These are phyloP conservation scores for Brenthis ino DNA, from an alignment of 2,888 invertebrate genomes.

Conservation along the genomic window DNA sequence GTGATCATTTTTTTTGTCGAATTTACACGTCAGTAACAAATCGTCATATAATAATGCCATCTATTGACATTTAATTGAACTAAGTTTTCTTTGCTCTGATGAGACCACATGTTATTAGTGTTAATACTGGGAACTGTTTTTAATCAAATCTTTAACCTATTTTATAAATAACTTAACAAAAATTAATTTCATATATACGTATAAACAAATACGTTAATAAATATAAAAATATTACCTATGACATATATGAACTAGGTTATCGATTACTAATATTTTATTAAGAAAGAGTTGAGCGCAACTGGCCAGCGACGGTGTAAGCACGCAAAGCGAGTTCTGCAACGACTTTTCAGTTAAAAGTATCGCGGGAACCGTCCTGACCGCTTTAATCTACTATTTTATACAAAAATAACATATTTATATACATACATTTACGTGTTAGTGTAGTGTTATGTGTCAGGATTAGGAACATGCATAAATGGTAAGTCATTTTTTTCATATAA, in stretches of 20 bases:
- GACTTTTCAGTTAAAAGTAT: slow-evolving; percentile 74
- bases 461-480: slow-evolving; percentile 13
- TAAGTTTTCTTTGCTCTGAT: no score
- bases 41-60: no score
- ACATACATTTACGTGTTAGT: slow-evolving; percentile 29
- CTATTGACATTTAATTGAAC: no score
- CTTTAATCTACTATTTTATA: slow-evolving; percentile 43
- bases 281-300: slow-evolving; percentile 61
- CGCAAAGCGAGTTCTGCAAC: slow-evolving; percentile 71
- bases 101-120: no score
- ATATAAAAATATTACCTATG: background rate
- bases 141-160: no score
- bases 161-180: no score
- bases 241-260: slow-evolving; percentile 11
- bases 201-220: background rate
- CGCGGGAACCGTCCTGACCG: slow-evolving; percentile 62
- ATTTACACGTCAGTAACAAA: no score
- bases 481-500: background rate
- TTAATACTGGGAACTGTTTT: no score
- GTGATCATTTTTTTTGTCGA: no score
- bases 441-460: slow-evolving; percentile 31
- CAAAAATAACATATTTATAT: slow-evolving; percentile 12
- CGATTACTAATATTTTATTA: slow-evolving; percentile 14
- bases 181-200: no score
- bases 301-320: slow-evolving; percentile 62